Conservation (phyloP, 2,113 vertebrate species). For the Albula glossodonta region DNA sequence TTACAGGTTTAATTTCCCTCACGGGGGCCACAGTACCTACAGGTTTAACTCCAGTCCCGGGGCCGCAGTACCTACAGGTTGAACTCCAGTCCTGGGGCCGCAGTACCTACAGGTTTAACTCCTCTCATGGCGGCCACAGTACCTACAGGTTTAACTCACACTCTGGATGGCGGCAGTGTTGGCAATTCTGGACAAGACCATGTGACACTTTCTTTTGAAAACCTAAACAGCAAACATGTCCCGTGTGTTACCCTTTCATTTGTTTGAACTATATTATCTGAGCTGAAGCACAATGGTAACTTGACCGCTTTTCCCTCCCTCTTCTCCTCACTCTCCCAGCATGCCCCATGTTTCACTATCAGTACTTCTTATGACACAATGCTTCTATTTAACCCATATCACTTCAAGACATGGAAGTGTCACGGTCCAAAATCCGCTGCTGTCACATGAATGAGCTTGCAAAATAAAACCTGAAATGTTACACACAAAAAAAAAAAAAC, state of each 20-base stretch:
- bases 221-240: background rate
- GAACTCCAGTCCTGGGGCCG: too few species aligned
- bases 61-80: too few species aligned
- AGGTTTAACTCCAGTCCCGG: too few species aligned
- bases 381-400: conserved; percentile 19
- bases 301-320: conserved; percentile 10
- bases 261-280: background rate
- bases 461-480: background rate
- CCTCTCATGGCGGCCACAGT: too few species aligned
- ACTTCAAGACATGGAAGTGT: background rate
- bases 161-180: too few species aligned
- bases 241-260: conserved; percentile 4
- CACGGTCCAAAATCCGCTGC: background rate
- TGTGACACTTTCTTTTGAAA: background rate
- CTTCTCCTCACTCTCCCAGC: background rate
- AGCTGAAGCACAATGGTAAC: conserved; percentile 9
- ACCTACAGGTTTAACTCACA: too few species aligned
- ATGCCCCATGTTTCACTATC: conserved; percentile 7
- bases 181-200: too few species aligned
- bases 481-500: too few species aligned
- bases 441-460: background rate
- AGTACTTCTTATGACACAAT: background rate
- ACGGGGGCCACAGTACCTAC: too few species aligned
- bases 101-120: too few species aligned
- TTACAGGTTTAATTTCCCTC: too few species aligned